These are phyloP conservation scores for Amniataba percoides DNA, from an alignment of 2,797 vertebrate species.

Conservation along the genomic window DNA sequence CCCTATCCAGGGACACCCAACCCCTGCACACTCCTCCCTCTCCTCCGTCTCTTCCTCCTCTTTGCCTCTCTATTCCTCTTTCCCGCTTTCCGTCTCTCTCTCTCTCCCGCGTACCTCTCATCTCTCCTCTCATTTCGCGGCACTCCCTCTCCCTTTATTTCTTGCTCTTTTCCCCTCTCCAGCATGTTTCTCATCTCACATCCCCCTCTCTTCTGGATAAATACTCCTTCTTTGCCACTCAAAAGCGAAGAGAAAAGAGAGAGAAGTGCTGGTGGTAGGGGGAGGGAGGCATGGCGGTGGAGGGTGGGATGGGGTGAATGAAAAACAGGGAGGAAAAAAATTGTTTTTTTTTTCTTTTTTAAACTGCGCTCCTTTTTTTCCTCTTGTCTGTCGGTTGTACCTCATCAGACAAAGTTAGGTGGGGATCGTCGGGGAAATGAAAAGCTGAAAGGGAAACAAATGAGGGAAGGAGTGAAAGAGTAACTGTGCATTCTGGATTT, in stretches of 20 bases:
- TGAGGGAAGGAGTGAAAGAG: constrained; percentile 16
- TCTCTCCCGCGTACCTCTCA: constrained; percentile 48
- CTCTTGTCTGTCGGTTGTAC: constrained; percentile 16
- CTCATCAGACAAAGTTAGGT: constrained; percentile 54
- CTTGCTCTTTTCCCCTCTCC: constrained; percentile 41
- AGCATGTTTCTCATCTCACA: constrained; percentile 55
- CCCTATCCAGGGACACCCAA: constrained; percentile 80
- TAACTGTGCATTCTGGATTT: constrained; percentile 14
- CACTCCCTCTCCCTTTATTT: constrained; percentile 61
- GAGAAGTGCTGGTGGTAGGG: constrained; percentile 18
- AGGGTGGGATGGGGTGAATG: constrained; percentile 3
- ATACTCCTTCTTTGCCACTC: constrained; percentile 52
- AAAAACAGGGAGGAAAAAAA: constrained; percentile 33
- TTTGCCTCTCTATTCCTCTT: constrained; percentile 31
- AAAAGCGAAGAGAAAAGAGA: constrained; percentile 53
- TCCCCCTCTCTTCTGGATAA: constrained; percentile 55
- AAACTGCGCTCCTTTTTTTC: constrained; percentile 12
- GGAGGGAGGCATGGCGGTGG: no score
- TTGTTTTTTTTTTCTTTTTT: not conserved
- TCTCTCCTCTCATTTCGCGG: constrained; percentile 57
- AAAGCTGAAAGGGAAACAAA: constrained; percentile 52
- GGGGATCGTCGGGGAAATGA: constrained; percentile 35
- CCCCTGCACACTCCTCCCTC: constrained; percentile 64
- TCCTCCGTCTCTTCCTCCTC: constrained; percentile 49
- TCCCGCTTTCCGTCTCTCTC: constrained; percentile 20